Base-by-base conservation (phyloP, 2,113 vertebrate species). In the Callionymus lyra region DNA sequence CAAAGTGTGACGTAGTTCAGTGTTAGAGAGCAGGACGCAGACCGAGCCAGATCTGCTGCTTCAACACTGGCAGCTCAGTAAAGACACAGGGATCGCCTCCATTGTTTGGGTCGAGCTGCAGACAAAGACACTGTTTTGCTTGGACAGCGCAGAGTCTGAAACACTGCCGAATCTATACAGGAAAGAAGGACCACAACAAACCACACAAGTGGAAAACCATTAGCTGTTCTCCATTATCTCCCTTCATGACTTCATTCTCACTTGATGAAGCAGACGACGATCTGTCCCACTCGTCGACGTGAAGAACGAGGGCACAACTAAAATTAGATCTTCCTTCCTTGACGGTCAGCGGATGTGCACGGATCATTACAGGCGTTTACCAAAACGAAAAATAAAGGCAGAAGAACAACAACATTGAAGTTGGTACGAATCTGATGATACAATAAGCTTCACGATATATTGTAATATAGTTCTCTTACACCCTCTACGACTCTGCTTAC, bases 41-140 rank as follows among this genome's bases (percentile, higher is more conserved):
- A 27, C 8, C 8, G 21, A 5, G 21, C 21, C 8, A 27, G 8
- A 4, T 5, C 4, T 27, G 21, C 21, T 27, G 8, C 21, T 8
- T 27, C 56, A 36, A 48, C 67, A 66, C 65, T 70, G 8, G 21
- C 59, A 56, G 66, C 58, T 44, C 49, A 47, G 63, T 56, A 35
- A 72, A 67, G 71, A 58, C 53, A 51, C 44, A 41, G 47, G 58
- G 34, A 33, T 45, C 55, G 54, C 44, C 53, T 38, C 37, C 62
- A 47, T 1, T 47, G 50, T 59, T 32, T 39, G 13, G 34, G 16
- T 8, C 21, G 21, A 8, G 34, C 59, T 44, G 12, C 15, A 14
- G 45, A 75, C 70, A 72, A 79, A 72, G 73, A 65, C 50, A 31
- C 63, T 27, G 61, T 65, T 74, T 73, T 72, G 60, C 52, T 33